These are phyloP conservation scores for Entomobrya proxima DNA, from an alignment of 2,888 invertebrate species.

Conservation along the genomic window DNA sequence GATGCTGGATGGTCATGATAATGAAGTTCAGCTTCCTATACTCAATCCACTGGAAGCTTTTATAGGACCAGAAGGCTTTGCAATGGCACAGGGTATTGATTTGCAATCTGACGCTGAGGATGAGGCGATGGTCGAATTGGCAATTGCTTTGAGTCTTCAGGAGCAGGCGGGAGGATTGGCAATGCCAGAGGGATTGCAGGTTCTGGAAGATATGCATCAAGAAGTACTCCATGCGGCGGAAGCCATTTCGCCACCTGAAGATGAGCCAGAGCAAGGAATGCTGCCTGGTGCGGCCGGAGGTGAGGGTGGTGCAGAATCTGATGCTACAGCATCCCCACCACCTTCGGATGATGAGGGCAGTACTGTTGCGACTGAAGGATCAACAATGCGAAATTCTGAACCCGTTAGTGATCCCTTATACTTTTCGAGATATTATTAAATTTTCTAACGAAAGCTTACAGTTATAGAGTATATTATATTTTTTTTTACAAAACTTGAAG, in stretches of 20 bases:
- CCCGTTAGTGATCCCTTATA: constrained; percentile 44
- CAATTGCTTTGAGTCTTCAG: constrained; percentile 95
- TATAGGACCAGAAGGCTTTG: constrained; percentile 74
- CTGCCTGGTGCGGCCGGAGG: constrained; percentile 54
- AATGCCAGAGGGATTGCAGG: constrained; percentile 77
- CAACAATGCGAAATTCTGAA: constrained; percentile 82
- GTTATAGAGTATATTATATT: not conserved
- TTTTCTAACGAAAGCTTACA: too few species aligned
- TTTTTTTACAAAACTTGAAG: constrained; percentile 46
- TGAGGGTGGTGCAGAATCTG: constrained; percentile 74
- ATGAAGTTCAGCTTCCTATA: constrained; percentile 71
- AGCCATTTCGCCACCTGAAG: constrained; percentile 72
- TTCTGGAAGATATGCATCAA: constrained; percentile 75
- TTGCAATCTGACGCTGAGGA: constrained; percentile 97
- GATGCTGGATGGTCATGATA: constrained; percentile 73
- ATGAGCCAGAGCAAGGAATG: constrained; percentile 70
- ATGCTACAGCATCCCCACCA: constrained; percentile 79
- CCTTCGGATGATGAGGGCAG: constrained; percentile 96
- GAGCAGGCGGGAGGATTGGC: constrained; percentile 83
- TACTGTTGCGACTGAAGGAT: constrained; percentile 95
- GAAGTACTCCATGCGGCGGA: constrained; percentile 73
- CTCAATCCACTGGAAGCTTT: constrained; percentile 74
- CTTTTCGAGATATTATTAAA: too few species aligned
- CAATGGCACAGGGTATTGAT: constrained; percentile 80
- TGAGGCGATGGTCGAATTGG: constrained; percentile 97